Base-by-base conservation (phyloP, 2,888 invertebrate species). In the Ornithoptera alexandrae region DNA sequence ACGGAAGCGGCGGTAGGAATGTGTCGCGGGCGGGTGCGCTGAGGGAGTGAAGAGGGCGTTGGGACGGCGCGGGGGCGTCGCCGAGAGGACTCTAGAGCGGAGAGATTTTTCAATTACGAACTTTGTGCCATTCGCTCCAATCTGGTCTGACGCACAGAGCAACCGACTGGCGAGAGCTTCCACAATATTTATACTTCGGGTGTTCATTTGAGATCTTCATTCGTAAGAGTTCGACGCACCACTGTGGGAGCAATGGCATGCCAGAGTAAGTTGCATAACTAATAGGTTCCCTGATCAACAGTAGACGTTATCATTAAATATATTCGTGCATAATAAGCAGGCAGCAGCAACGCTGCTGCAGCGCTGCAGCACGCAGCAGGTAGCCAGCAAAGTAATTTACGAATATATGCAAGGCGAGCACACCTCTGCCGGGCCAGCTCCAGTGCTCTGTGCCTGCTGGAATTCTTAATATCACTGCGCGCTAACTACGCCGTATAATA, bases 391-490 rank as follows among this genome's bases (percentile, higher is more conserved):
- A 8, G 39, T 39, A 10, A 10, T 10, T 0, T 8, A 39, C 7
- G 22, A 22, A 22, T 22, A 22, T 22, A 39, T 10, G 10, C 39
- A 39, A 8, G 10, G 1, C 12, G 53, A 6, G n/a, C 15, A 17
- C 53, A n/a, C 15, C 56, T 56, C 56, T 56, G 59, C 20, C n/a
- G 22, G 18, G 12, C 30, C 22, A 22, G 22, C 22, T 22, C 22
- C 22, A 75, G 72, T 86, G 75, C 80, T 84, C 89, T 89, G 78
- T 79, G 77, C 73, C 68, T 79, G 77, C 83, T 83, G 92, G 91
- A 92, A 92, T 92, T 90, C 92, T 91, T 92, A 92, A 91, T 91
- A 92, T 92, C 90, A 89, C 89, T 88, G 91, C 88, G 88, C 88
- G 91, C 91, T 92, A 92, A 92, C 91, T 92, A 91, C 86, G 85